phyloP scores from a whole-genome alignment of 23 tunicate species.

The Halocynthia roretzi region DNA sequence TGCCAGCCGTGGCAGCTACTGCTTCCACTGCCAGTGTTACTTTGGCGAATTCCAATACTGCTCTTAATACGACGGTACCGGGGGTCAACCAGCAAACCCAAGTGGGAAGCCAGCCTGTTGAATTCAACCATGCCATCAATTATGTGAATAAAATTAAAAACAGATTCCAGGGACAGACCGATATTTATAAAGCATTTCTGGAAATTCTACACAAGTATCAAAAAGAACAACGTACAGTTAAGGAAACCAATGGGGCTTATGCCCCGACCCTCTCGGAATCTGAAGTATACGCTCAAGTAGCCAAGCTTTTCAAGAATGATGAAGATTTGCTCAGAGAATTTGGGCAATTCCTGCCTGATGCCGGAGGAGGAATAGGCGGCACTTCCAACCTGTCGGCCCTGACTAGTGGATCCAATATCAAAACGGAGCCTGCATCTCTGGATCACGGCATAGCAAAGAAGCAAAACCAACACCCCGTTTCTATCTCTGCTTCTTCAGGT shows the following conservation, averaged over 20 bases:
- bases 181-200: constrained; percentile 90
- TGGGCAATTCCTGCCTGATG: constrained; percentile 96
- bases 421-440: not conserved
- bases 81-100: constrained; percentile 32
- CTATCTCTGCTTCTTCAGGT: constrained; percentile 25
- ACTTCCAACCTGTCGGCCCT: constrained; percentile 14
- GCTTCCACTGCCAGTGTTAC: not conserved
- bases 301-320: constrained; percentile 84
- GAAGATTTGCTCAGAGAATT: constrained; percentile 89
- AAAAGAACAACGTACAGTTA: constrained; percentile 80
- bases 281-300: constrained; percentile 93
- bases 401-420: constrained; percentile 6
- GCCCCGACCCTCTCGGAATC: constrained; percentile 84
- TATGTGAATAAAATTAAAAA: constrained; percentile 92
- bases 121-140: constrained; percentile 94
- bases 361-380: constrained; percentile 73
- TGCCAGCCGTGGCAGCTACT: constrained; percentile 1
- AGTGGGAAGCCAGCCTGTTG: constrained; percentile 86
- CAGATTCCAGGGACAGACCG: constrained; percentile 74
- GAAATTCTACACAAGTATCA: constrained; percentile 92
- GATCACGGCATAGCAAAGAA: not conserved
- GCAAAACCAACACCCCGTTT: constrained; percentile 27
- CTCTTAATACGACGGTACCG: constrained; percentile 21
- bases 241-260: constrained; percentile 85
- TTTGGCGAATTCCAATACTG: constrained; percentile 47